Conservation (phyloP, 2,888 invertebrate genomes). For the Pyrocoelia pectoralis region DNA sequence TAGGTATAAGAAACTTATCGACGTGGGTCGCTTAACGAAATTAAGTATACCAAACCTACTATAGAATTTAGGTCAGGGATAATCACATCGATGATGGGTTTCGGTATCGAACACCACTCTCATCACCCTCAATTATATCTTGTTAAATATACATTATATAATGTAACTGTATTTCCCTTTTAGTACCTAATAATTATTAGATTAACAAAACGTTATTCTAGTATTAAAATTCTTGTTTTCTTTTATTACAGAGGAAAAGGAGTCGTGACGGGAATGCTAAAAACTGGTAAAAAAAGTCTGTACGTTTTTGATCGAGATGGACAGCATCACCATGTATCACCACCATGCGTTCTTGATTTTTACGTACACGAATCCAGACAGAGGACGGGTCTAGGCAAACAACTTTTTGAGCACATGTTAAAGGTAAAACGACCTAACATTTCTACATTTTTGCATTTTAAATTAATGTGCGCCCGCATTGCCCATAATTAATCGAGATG, state of each 20-base stretch:
- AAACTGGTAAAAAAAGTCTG: slow-evolving; percentile 89
- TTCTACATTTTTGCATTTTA: background rate
- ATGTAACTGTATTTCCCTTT: too few species aligned
- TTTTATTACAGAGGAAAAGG: slow-evolving; percentile 68
- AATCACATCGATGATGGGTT: too few species aligned
- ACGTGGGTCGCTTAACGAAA: too few species aligned
- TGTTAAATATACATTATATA: too few species aligned
- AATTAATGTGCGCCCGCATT: background rate
- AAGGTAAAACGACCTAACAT: slow-evolving; percentile 62
- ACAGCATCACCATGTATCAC: slow-evolving; percentile 78
- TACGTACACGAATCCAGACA: slow-evolving; percentile 87
- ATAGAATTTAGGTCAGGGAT: too few species aligned
- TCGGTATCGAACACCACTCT: too few species aligned
- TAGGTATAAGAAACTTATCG: too few species aligned
- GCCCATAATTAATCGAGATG: background rate
- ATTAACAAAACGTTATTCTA: too few species aligned
- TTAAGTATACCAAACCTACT: too few species aligned
- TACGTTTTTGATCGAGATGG: slow-evolving; percentile 82
- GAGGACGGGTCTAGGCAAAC: slow-evolving; percentile 84
- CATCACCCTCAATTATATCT: too few species aligned
- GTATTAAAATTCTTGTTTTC: too few species aligned
- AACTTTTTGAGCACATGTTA: slow-evolving; percentile 90
- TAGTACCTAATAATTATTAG: too few species aligned
- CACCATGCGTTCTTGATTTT: slow-evolving; percentile 92
- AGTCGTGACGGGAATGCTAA: slow-evolving; percentile 84